Conservation (phyloP, 2,113 vertebrate genomes). For the Numida meleagris region DNA sequence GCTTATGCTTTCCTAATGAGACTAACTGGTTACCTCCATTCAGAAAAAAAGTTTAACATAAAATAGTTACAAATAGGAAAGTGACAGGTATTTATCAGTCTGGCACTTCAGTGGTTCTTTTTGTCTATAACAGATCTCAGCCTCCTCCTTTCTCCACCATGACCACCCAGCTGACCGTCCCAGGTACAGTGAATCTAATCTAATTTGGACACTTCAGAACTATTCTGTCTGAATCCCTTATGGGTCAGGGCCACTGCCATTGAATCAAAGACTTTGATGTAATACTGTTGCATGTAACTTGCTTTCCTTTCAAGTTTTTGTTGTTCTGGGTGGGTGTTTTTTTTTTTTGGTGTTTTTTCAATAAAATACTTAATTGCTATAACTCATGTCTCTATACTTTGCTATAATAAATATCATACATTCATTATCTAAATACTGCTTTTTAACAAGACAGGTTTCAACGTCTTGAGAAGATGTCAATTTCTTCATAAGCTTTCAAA, state of each 20-base stretch:
- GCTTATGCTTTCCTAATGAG: not conserved
- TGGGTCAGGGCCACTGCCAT: not conserved
- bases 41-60: not conserved
- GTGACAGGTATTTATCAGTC: not conserved
- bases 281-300: not conserved
- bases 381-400: not conserved
- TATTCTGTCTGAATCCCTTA: not conserved
- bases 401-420: not conserved
- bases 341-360: not conserved
- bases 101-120: not conserved
- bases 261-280: not conserved
- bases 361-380: not conserved
- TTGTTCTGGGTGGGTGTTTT: too few relatives aligned
- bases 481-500: constrained; percentile 27
- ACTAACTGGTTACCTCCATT: not conserved
- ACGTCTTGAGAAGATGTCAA: not conserved
- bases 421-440: not conserved
- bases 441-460: not conserved
- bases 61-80: not conserved
- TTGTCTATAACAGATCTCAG: not conserved
- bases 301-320: not conserved
- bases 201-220: not conserved
- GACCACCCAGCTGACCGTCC: accelerated
- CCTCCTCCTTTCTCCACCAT: not conserved
- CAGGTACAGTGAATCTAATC: not conserved